Percentiles rank a stretch among this genome's conserved stretches.
Evolutionary conservation across 2,888 invertebrate species (phyloP).

Genomic region (Acanthosoma haemorrhoidale): DNA sequence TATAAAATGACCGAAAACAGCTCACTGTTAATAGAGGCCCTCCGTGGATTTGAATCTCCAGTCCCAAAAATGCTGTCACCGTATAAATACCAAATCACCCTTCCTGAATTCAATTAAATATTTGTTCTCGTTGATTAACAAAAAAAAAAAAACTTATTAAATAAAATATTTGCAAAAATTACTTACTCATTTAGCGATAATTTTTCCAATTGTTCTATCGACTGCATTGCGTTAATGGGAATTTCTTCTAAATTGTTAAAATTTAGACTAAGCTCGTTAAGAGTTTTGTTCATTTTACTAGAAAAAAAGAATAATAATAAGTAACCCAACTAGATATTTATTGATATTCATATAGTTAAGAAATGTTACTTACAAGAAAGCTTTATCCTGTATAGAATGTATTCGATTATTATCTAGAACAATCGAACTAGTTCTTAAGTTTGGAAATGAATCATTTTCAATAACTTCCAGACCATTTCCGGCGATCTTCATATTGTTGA

Average conservation of each 20-base stretch:
- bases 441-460: slow-evolving; percentile 15
- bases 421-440: background rate
- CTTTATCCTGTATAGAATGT: background rate
- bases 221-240: slow-evolving; percentile 3
- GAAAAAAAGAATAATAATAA: background rate
- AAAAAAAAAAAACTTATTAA: no score
- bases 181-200: slow-evolving; percentile 5
- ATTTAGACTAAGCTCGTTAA: slow-evolving; percentile 10
- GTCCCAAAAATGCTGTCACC: no score
- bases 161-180: background rate
- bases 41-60: no score
- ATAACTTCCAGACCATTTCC: background rate
- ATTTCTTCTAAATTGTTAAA: slow-evolving; percentile 9
- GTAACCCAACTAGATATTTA: background rate
- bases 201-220: background rate
- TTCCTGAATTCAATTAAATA: background rate
- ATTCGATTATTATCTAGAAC: background rate
- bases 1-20: no score
- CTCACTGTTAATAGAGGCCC: no score
- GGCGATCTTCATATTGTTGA: no score
- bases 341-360: background rate
- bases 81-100: no score
- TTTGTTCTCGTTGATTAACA: background rate
- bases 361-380: slow-evolving; percentile 12
- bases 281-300: slow-evolving; percentile 6